These are phyloP conservation scores for Nipponia nippon DNA, from an alignment of 2,113 vertebrate genomes.

Conservation along the genomic window DNA sequence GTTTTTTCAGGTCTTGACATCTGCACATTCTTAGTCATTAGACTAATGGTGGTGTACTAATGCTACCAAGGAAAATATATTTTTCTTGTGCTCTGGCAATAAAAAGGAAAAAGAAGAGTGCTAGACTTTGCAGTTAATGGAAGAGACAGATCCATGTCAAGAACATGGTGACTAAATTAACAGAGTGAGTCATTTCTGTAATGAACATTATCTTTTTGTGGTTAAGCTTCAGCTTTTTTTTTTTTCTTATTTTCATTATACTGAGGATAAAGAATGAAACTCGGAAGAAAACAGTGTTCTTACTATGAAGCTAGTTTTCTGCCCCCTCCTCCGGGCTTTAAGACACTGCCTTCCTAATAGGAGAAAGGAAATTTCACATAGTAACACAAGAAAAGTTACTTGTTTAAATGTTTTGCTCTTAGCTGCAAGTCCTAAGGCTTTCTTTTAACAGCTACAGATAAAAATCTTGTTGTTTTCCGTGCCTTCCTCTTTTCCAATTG, in stretches of 20 bases:
- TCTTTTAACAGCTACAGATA: neutral
- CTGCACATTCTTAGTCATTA: slow-evolving; percentile 8
- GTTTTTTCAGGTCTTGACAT: neutral
- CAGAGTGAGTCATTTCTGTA: neutral
- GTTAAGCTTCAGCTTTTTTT: neutral
- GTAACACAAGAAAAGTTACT: neutral
- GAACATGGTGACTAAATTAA: neutral
- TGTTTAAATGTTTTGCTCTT: neutral
- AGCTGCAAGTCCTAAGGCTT: neutral
- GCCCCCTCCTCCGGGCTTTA: too few relatives aligned
- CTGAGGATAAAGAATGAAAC: neutral
- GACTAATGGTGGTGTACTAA: slow-evolving; percentile 21
- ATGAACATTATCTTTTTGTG: neutral
- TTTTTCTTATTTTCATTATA: neutral
- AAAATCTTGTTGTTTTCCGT: neutral
- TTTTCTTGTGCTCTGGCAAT: neutral
- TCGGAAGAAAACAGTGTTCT: neutral
- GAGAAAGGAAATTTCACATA: neutral
- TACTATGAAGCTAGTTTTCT: neutral
- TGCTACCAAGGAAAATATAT: neutral
- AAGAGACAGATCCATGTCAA: neutral
- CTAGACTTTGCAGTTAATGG: neutral
- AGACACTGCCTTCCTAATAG: neutral
- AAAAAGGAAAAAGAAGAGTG: neutral
- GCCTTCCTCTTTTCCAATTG: neutral